Conservation (phyloP, 2,113 vertebrate genomes). For the Loxodonta africana region DNA sequence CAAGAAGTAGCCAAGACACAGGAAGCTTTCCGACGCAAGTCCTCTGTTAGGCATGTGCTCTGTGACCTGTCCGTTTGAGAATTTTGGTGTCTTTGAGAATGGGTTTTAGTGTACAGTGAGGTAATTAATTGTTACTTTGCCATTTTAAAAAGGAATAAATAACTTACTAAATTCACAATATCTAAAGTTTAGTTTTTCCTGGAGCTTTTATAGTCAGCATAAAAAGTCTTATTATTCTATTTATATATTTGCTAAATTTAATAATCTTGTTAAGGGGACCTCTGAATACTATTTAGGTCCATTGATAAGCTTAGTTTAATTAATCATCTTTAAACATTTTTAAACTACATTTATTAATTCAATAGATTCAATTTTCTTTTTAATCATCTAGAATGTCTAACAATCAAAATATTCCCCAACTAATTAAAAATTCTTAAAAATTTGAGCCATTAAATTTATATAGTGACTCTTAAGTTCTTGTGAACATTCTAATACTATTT, state of each 20-base stretch:
- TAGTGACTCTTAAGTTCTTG: not conserved
- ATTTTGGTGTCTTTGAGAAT: not conserved
- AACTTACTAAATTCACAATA: constrained; percentile 33
- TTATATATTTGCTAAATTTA: constrained; percentile 41
- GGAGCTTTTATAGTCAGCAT: not conserved
- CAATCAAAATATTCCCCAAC: constrained; percentile 29
- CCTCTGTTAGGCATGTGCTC: not conserved
- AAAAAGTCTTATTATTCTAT: constrained; percentile 8
- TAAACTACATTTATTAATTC: constrained; percentile 46
- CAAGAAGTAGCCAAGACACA: not conserved
- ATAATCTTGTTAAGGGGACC: not conserved
- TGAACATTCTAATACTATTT: not conserved
- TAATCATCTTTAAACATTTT: constrained; percentile 4
- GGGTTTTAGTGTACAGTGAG: not conserved
- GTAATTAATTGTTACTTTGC: not conserved
- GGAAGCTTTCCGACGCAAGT: not conserved
- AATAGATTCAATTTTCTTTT: constrained; percentile 20
- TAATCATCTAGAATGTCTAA: constrained; percentile 34
- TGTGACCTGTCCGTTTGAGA: not conserved
- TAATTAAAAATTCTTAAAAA: constrained; percentile 29
- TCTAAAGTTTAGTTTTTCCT: not conserved
- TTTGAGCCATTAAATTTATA: constrained; percentile 6
- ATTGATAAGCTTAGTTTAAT: constrained; percentile 30
- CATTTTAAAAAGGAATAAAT: constrained; percentile 31
- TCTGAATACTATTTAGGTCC: not conserved